phyloP scores from a whole-genome alignment of 2,113 vertebrate species.

The Melanocharis versteri region DNA sequence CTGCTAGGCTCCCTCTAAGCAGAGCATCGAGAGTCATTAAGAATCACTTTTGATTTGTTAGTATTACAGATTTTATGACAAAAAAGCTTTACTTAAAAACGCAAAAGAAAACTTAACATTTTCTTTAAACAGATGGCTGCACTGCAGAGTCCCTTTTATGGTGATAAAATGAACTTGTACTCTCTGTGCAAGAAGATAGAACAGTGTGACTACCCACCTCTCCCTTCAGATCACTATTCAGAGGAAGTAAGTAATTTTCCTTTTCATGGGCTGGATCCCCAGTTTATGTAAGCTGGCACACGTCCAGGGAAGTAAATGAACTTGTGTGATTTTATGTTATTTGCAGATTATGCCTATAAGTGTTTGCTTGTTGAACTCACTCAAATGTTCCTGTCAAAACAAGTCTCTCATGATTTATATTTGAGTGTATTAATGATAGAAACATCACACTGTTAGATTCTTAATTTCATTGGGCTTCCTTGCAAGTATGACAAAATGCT shows the following conservation, averaged over 20 bases:
- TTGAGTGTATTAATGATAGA: background rate
- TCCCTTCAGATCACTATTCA: conserved; percentile 99
- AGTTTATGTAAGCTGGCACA: background rate
- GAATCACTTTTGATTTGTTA: background rate
- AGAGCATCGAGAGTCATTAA: background rate
- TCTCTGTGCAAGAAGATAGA: conserved; percentile 99
- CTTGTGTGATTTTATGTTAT: background rate
- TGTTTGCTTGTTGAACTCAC: conserved; percentile 11
- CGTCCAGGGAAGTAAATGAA: background rate
- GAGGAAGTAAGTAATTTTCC: conserved; percentile 82
- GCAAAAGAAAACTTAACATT: background rate
- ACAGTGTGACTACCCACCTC: conserved; percentile 97
- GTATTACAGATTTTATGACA: background rate
- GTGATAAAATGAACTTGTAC: conserved; percentile 99
- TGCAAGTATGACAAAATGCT: background rate
- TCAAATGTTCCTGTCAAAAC: conserved; percentile 15
- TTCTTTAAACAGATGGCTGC: conserved; percentile 88
- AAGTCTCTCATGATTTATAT: background rate
- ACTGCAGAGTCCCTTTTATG: conserved; percentile 96
- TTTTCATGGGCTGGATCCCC: background rate
- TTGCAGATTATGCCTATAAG: background rate
- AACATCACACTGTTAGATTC: background rate
- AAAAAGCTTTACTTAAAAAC: background rate
- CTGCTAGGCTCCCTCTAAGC: background rate
- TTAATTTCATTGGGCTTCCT: background rate